Evolutionary conservation across 2,113 vertebrate species (phyloP), one percentile per base, ranked within the genome.

Genomic region (Myxocyprinus asiaticus): DNA sequence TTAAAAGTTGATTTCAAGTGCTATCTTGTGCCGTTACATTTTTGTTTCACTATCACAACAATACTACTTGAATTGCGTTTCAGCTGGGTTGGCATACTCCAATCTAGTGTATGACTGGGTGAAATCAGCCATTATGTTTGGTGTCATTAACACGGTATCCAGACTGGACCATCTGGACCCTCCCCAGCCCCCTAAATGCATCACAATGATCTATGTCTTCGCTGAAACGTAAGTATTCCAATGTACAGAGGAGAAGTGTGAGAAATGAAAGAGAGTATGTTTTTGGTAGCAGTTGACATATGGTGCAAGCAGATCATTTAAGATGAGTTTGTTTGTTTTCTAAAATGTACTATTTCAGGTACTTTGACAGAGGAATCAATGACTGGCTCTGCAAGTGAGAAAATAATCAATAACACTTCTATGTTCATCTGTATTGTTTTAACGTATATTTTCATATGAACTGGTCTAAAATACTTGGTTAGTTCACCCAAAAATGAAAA

Each of bases 81-180:
- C 86, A 99, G 98, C 95, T 84, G 96, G 95, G 78, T 83, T 99
- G 82, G 97, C 98, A 11, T 99, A 99, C 78, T 96, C 93, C 51
- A 99, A 99, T 89, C 85, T 99, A 90, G 95, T 99, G 82, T 99
- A 99, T 0, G 98, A 99, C 86, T 99, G 97, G 98, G 94, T 98
- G 86, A 99, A 99, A 83, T 89, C 98, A 0, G 96, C 96, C 0
- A 94, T 98, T 74, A 96, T 99, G 93, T 99, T 99, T 8, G 96
- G 97, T 0, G 92, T 99, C 9, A 94, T 92, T 85, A 98, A 97
- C 91, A 98, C 96, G 0, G 95, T 99, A 0, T 90, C 97, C 0
- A 94, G 92, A 50, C 92, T 99, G 45, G 98, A 99, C 86, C 96
- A 99, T 86, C 83, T 99, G 82, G 96, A 99, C 77, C 98, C 98